Conservation (phyloP, 2,888 invertebrate genomes). For the Sphaeridia pumilis region DNA sequence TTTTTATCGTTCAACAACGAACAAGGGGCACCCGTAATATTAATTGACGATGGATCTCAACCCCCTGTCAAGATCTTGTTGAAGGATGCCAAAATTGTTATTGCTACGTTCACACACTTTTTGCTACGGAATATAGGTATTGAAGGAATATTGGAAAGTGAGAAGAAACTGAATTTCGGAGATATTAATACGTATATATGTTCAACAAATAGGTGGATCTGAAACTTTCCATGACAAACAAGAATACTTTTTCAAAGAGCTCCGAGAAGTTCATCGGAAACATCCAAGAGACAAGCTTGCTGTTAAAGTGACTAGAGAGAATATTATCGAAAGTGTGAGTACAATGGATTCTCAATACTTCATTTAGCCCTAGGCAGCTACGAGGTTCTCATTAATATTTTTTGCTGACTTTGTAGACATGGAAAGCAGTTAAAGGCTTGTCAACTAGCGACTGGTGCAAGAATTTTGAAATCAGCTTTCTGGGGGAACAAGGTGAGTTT, state of each 20-base stretch:
- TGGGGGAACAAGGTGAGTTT: constrained; percentile 73
- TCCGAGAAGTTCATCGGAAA: constrained; percentile 72
- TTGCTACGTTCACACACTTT: constrained; percentile 83
- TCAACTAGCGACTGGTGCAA: constrained; percentile 85
- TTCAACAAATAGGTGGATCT: constrained; percentile 66
- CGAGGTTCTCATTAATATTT: not conserved
- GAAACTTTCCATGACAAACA: constrained; percentile 70
- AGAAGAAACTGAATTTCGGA: not conserved
- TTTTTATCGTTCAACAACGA: constrained; percentile 51
- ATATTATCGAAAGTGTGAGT: constrained; percentile 62
- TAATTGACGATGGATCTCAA: constrained; percentile 83
- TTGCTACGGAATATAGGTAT: constrained; percentile 75
- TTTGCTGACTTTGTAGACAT: constrained; percentile 43
- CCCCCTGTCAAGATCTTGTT: constrained; percentile 70
- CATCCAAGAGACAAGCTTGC: constrained; percentile 75
- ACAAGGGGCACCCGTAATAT: constrained; percentile 51
- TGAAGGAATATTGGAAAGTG: not conserved
- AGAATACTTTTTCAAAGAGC: constrained; percentile 67
- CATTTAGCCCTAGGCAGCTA: constrained; percentile 7
- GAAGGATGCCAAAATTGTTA: constrained; percentile 76
- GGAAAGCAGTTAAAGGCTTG: constrained; percentile 76
- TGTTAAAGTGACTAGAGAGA: constrained; percentile 67
- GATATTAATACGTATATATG: not conserved
- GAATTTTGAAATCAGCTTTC: constrained; percentile 83
- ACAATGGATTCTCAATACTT: not conserved